phyloP scores from a whole-genome alignment of 2,113 vertebrate species.

The Carollia perspicillata region DNA sequence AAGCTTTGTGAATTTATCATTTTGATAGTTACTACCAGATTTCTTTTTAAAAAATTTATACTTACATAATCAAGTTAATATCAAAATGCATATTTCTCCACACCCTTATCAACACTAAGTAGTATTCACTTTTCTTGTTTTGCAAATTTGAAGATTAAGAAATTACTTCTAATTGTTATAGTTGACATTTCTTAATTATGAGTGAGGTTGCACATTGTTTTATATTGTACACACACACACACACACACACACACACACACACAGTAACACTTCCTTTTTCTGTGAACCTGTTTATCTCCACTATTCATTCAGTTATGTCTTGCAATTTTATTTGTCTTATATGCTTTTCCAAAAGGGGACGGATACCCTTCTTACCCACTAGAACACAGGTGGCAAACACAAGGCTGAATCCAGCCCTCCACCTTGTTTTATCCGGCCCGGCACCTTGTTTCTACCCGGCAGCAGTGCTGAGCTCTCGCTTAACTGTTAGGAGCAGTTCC shows the following conservation, averaged over 20 bases:
- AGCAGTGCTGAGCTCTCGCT: no score
- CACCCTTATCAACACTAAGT: not conserved
- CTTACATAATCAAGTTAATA: not conserved
- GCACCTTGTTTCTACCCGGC: no score
- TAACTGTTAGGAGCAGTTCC: no score
- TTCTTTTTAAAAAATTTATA: not conserved
- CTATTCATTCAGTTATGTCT: not conserved
- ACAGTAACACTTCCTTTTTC: not conserved
- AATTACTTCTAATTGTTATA: not conserved
- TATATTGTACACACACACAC: not conserved
- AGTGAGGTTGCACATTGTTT: not conserved
- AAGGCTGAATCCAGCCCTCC: no score
- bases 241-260: no score
- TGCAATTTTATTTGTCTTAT: not conserved
- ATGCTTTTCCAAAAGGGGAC: not conserved
- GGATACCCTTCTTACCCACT: not conserved
- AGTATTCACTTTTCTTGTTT: not conserved
- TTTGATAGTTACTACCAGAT: not conserved
- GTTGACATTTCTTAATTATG: slow-evolving; percentile 8
- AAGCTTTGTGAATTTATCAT: not conserved
- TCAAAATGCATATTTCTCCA: not conserved
- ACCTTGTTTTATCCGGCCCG: no score
- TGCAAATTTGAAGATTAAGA: not conserved
- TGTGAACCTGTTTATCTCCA: not conserved
- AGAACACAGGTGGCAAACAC: not conserved